Evolutionary conservation across 1,140 invertebrate species (phyloP), one percentile per base, ranked within the genome.

Genomic region (Andrena cerasifolii): DNA sequence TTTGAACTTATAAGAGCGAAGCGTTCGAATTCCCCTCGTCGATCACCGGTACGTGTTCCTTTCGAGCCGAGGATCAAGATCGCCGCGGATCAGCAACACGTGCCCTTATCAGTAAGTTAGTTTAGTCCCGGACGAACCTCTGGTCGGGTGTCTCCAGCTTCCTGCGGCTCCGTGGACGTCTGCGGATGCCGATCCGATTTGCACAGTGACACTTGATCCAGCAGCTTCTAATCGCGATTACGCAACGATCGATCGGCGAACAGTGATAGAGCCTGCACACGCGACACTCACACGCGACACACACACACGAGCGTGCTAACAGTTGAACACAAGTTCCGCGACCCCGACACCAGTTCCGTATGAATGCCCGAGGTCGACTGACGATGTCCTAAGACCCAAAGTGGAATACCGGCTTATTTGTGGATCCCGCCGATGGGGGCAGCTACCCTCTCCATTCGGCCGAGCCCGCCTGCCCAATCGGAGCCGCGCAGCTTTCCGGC

Each of bases 381-480:
- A 78, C 59, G 56, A 73, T 21, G 28, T 58, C 10, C 24, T 33
- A 74, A 62, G 65, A 74, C 76, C 61, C 56, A 85, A 82, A 73
- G 36, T 56, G 53, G 51, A 76, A 59, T 66, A 71, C 70, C 53
- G 53, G 54, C 54, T 78, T 73, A 83, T 84, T 85, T 76, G 54
- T 79, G 58, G 66, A 53, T 66, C 43, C 71, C 76, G 53, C 53
- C 31, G 49, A 80, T n/a, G 70, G 75, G 79, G 85, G 84, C 63
- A 78, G 53, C 75, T 80, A 82, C 81, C 75, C 86, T 86, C 80
- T 75, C 79, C 79, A 78, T 61, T 61, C 58, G 36, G 40, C 12
- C 21, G 0, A 1, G 12, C 0, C 12, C 2, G 16, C 0, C 12
- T n/a, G 40, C 16, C 79, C 80, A 83, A 83, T 81, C 73, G 45